phyloP scores from a whole-genome alignment of 2,797 vertebrate species.

The Danio albolineatus region DNA sequence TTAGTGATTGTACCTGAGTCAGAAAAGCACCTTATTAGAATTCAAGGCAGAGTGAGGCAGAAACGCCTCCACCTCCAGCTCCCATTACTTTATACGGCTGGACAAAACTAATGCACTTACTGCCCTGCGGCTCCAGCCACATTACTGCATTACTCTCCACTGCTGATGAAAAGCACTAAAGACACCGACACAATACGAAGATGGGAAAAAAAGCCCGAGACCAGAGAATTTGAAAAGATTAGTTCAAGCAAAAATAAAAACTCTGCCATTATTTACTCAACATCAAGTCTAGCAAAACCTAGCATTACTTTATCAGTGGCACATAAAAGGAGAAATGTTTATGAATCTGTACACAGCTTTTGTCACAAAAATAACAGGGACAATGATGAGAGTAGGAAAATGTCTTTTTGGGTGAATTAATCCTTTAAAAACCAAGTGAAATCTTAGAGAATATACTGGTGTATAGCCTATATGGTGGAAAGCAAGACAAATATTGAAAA shows the following conservation, averaged over 20 bases:
- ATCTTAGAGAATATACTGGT: background rate
- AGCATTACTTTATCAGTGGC: background rate
- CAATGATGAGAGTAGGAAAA: background rate
- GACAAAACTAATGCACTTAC: slow-evolving; percentile 61
- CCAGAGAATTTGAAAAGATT: slow-evolving; percentile 24
- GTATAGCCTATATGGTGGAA: background rate
- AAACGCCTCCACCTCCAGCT: slow-evolving; percentile 53
- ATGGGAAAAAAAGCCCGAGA: slow-evolving; percentile 11
- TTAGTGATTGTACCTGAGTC: slow-evolving; percentile 27
- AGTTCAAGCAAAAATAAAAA: slow-evolving; percentile 18
- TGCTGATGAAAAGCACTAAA: slow-evolving; percentile 32
- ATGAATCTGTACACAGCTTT: background rate
- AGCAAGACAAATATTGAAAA: background rate
- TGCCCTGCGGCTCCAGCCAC: slow-evolving; percentile 52
- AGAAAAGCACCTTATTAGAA: slow-evolving; percentile 53
- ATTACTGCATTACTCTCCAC: slow-evolving; percentile 52
- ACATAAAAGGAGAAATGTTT: background rate
- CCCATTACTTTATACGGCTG: slow-evolving; percentile 51
- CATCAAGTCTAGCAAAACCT: slow-evolving; percentile 3
- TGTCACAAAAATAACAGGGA: background rate
- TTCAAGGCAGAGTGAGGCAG: slow-evolving; percentile 48
- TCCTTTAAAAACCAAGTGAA: background rate
- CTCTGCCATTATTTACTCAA: background rate
- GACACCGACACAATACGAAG: slow-evolving; percentile 35
- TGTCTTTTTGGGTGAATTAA: background rate